phyloP scores from a whole-genome alignment of 2,888 invertebrate species.

The Melieria crassipennis region DNA sequence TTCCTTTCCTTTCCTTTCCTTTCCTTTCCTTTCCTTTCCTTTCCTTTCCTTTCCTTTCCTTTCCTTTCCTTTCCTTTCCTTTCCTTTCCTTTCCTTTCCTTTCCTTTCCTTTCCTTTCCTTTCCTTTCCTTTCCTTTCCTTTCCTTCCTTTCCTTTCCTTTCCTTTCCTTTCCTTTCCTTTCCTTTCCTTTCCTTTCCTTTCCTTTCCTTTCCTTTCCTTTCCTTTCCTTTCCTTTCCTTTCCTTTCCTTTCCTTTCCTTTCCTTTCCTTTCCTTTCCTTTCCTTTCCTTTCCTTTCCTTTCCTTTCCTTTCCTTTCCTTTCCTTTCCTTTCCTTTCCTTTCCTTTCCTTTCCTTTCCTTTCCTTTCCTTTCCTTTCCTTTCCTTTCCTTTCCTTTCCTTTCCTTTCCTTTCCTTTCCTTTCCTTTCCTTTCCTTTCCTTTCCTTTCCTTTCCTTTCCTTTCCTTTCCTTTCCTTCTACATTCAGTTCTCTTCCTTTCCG shows the following conservation, averaged over 20 bases:
- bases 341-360: background rate
- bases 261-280: slow-evolving; percentile 2
- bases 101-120: background rate
- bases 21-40: background rate
- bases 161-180: slow-evolving; percentile 4
- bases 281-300: background rate
- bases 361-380: background rate
- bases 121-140: background rate
- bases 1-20: background rate
- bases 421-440: background rate
- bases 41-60: background rate
- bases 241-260: slow-evolving; percentile 7
- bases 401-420: background rate
- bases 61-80: background rate
- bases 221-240: slow-evolving; percentile 3
- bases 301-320: background rate
- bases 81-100: background rate
- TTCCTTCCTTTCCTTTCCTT: background rate
- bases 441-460: no score
- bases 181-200: background rate
- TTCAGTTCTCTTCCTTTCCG: background rate
- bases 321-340: background rate
- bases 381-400: background rate
- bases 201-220: background rate
- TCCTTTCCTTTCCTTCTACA: no score